Base-by-base conservation (phyloP, 2,797 vertebrate genomes). In the Pseudomugil gertrudae region DNA sequence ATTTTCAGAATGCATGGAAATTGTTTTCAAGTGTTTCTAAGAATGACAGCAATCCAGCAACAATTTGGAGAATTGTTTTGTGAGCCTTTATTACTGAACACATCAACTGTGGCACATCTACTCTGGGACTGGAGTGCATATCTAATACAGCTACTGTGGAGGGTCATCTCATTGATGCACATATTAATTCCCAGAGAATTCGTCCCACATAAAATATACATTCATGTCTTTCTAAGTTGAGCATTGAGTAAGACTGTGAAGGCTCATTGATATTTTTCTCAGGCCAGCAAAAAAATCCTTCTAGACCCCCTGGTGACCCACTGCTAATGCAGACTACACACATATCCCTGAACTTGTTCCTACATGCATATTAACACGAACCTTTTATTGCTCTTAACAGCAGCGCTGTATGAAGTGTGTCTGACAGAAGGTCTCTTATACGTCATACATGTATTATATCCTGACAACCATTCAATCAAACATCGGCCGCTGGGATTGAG, bases 391-490 rank as follows among this genome's bases (percentile, higher is more conserved):
- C 69, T 76, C 62, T 82, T 58, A 80, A 84, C 65, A 51, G 76
- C 57, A 50, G 60, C 68, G 71, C 63, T 53, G 69, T 55, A 83
- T 87, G 84, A 81, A 83, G 78, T 61, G 72, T 63, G 81, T 76
- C 69, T 76, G 74, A 88, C 84, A 87, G 69, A 15, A 11, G 35
- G 53, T 73, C 80, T 80, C 68, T 68, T 33, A 63, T 40, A 82
- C 72, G 83, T 90, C 88, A 89, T 80, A 77, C 86, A 79, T 50
- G 40, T 87, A 83, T 84, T 76, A 55, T 75, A 65, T 66, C 66
- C 72, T 86, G 85, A 91, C 89, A 91, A 86, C 84, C 84, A 73
- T 90, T 91, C 88, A 90, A 88, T 91, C 91, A 92, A 88, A 81
- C 36, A 9, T 58, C 67, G 80, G 81, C 84, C 85, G 70, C 84